Conservation (phyloP, 2,888 invertebrate genomes). For the Torymus auratus region DNA sequence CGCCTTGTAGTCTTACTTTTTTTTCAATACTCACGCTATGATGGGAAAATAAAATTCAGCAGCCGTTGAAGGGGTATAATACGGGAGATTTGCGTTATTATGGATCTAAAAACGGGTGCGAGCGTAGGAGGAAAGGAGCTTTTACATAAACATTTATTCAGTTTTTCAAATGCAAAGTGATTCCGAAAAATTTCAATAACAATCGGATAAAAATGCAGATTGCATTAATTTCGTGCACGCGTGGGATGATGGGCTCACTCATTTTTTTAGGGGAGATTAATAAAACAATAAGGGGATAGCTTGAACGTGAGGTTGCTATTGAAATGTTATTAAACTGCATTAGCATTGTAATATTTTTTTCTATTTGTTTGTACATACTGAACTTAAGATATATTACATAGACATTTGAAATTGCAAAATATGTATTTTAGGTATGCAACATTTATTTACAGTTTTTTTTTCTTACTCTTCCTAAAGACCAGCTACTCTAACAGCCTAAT, state of each 20-base stretch:
- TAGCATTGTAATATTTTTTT: too few relatives aligned
- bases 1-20: too few relatives aligned
- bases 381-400: too few relatives aligned
- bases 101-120: conserved; percentile 22
- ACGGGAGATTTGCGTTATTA: conserved; percentile 39
- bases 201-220: conserved; percentile 46
- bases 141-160: conserved; percentile 52
- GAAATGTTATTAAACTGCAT: conserved; percentile 27
- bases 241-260: neutral
- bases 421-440: too few relatives aligned
- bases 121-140: conserved; percentile 1
- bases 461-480: too few relatives aligned
- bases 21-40: too few relatives aligned
- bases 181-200: conserved; percentile 48
- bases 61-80: neutral
- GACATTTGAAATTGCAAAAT: too few relatives aligned
- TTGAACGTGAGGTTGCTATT: neutral
- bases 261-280: neutral
- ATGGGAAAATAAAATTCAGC: too few relatives aligned
- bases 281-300: conserved; percentile 24
- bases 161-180: conserved; percentile 43
- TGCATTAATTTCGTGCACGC: conserved; percentile 42
- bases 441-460: too few relatives aligned
- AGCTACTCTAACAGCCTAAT: too few relatives aligned
- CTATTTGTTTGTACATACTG: too few relatives aligned